These are phyloP conservation scores for Fulmarus glacialis DNA, from an alignment of 2,113 vertebrate species.

Conservation along the genomic window DNA sequence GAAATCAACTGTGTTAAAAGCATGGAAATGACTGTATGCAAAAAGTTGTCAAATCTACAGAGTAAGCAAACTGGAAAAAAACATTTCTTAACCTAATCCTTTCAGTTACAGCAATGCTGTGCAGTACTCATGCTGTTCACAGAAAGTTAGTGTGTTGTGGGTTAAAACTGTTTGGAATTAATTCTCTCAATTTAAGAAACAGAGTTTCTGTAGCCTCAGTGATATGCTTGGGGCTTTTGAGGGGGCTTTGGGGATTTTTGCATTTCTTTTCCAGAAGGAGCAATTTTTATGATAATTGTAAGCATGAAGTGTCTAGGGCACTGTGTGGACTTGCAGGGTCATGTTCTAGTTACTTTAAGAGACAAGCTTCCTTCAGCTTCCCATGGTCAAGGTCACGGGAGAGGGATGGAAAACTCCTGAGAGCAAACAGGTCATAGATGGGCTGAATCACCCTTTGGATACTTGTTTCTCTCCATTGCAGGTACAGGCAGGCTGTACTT, in stretches of 20 bases:
- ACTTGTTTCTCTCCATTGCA: neutral
- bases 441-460: neutral
- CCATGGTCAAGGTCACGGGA: neutral
- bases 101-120: slow-evolving; percentile 22
- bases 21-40: slow-evolving; percentile 52
- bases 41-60: slow-evolving; percentile 57
- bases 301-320: neutral
- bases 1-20: slow-evolving; percentile 57
- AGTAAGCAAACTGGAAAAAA: slow-evolving; percentile 55
- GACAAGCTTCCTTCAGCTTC: neutral
- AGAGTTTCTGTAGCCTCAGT: neutral
- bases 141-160: neutral
- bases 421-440: neutral
- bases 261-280: neutral
- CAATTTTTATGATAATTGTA: neutral
- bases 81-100: slow-evolving; percentile 55
- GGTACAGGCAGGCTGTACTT: neutral
- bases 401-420: neutral
- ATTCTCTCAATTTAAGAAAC: neutral
- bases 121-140: neutral
- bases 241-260: neutral
- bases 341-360: neutral
- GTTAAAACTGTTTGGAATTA: slow-evolving; percentile 37
- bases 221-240: neutral
- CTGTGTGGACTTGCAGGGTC: neutral